A percentile compares a stretch with the other conserved stretches of the same genome.
Evolutionary conservation across 1,140 invertebrate species (phyloP).

Genomic region (fruit fly (Drosophila melanogaster)): DNA sequence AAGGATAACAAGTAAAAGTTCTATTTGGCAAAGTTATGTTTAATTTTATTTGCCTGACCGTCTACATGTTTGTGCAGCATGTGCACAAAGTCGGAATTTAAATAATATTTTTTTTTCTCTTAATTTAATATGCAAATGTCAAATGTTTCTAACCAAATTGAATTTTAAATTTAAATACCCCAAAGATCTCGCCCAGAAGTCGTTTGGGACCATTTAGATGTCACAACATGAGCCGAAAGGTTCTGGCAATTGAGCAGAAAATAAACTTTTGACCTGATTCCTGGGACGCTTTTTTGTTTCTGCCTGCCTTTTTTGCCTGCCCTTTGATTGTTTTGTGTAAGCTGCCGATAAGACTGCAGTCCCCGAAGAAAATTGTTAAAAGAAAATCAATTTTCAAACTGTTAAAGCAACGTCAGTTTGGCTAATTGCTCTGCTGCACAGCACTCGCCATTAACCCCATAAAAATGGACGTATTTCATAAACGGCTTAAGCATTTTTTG

Average conservation of each 20-base stretch:
- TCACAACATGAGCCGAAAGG: slow-evolving; percentile 37
- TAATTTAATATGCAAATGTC: slow-evolving; percentile 81
- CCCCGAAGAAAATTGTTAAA: slow-evolving; percentile 7
- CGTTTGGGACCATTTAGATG: slow-evolving; percentile 20
- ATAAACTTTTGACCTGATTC: slow-evolving; percentile 44
- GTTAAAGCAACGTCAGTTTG: slow-evolving; percentile 28
- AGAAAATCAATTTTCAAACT: slow-evolving; percentile 39
- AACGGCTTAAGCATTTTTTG: slow-evolving; percentile 7
- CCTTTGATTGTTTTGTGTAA: not conserved
- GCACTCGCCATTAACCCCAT: slow-evolving; percentile 33
- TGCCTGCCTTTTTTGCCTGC: not conserved
- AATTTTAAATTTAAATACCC: slow-evolving; percentile 63
- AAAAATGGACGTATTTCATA: not conserved
- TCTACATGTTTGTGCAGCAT: slow-evolving; percentile 35
- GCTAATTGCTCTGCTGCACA: slow-evolving; percentile 32
- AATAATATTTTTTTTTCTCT: slow-evolving; percentile 64
- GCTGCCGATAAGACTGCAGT: slow-evolving; percentile 23
- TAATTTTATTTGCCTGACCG: slow-evolving; percentile 66
- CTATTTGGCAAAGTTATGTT: slow-evolving; percentile 61
- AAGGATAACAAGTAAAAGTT: slow-evolving; percentile 30
- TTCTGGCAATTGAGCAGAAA: slow-evolving; percentile 64
- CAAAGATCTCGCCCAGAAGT: slow-evolving; percentile 25
- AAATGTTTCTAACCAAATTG: slow-evolving; percentile 67
- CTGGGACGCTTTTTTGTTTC: not conserved
- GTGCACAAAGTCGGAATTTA: slow-evolving; percentile 44